A percentile compares a stretch with the other conserved stretches of the same genome.
phyloP scores from a whole-genome alignment of 1,140 invertebrate genomes.

The Phenacoccus solenopsis region DNA sequence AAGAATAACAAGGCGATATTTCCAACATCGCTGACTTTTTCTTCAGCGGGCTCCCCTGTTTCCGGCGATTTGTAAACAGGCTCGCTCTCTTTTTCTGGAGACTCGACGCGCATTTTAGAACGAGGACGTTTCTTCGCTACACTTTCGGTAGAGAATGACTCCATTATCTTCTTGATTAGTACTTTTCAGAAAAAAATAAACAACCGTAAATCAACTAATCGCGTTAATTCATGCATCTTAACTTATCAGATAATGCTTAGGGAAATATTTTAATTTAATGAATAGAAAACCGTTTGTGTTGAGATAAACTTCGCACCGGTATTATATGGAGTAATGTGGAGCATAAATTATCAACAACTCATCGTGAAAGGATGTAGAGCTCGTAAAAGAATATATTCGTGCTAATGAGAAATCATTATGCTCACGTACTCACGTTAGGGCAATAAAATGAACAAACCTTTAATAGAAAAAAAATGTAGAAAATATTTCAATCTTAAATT shows the following conservation, averaged over 20 bases:
- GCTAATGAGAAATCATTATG: too few relatives aligned
- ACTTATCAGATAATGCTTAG: background rate
- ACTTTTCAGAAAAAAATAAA: background rate
- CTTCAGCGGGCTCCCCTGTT: background rate
- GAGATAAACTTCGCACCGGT: too few relatives aligned
- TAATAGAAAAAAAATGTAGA: too few relatives aligned
- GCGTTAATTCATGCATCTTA: background rate
- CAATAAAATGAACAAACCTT: too few relatives aligned
- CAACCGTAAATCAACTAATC: background rate
- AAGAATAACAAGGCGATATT: constrained; percentile 80
- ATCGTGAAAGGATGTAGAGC: too few relatives aligned
- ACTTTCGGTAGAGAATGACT: background rate
- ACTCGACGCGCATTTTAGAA: background rate
- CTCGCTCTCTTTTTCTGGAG: background rate
- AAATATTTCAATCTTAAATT: too few relatives aligned
- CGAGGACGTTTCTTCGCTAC: constrained; percentile 5
- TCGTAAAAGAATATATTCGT: too few relatives aligned
- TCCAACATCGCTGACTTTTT: constrained; percentile 38
- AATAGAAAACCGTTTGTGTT: too few relatives aligned
- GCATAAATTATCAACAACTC: too few relatives aligned
- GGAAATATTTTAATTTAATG: too few relatives aligned
- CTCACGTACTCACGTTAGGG: too few relatives aligned
- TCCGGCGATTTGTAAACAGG: background rate
- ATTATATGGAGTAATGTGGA: too few relatives aligned
- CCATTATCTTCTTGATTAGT: background rate